A percentile compares a stretch with the other conserved stretches of the same genome.
phyloP scores from a whole-genome alignment of 23 tunicate species.

The Corella eumyota region DNA sequence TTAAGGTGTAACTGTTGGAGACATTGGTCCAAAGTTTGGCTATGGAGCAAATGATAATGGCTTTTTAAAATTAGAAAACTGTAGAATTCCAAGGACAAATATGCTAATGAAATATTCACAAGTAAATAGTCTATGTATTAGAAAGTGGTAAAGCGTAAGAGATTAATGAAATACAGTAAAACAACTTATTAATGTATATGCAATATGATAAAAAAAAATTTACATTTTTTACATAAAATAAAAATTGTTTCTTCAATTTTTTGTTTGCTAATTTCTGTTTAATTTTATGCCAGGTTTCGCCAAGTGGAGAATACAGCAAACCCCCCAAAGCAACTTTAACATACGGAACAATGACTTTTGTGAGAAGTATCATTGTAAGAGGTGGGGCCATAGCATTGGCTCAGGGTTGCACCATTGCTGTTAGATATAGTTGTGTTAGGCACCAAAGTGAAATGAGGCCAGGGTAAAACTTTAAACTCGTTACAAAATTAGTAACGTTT shows the following conservation, averaged over 20 bases:
- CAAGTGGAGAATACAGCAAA: conserved; percentile 72
- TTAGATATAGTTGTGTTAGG: conserved; percentile 78
- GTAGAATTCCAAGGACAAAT: conserved; percentile 68
- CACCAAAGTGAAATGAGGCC: conserved; percentile 92
- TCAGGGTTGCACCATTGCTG: conserved; percentile 58
- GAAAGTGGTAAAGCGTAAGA: no score
- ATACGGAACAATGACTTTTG: conserved; percentile 92
- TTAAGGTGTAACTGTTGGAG: conserved; percentile 83
- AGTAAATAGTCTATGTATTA: conserved; percentile 11
- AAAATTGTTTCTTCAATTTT: no score
- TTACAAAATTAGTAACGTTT: no score
- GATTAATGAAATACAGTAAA: no score
- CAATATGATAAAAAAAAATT: no score
- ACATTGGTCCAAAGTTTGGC: conserved; percentile 96
- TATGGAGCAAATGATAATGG: conserved; percentile 92
- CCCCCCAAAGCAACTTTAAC: conserved; percentile 59
- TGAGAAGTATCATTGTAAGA: conserved; percentile 53
- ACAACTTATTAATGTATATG: no score
- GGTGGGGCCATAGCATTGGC: conserved; percentile 43
- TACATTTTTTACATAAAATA: no score
- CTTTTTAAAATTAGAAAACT: conserved; percentile 51
- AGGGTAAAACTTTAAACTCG: conserved; percentile 38
- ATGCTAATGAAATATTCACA: conserved; percentile 88
- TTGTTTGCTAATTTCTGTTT: no score
- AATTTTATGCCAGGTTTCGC: conserved; percentile 55